Percentiles rank a stretch among this genome's conserved stretches.
These are phyloP conservation scores for Passer domesticus DNA, from an alignment of 2,113 vertebrate genomes.

Conservation along the genomic window DNA sequence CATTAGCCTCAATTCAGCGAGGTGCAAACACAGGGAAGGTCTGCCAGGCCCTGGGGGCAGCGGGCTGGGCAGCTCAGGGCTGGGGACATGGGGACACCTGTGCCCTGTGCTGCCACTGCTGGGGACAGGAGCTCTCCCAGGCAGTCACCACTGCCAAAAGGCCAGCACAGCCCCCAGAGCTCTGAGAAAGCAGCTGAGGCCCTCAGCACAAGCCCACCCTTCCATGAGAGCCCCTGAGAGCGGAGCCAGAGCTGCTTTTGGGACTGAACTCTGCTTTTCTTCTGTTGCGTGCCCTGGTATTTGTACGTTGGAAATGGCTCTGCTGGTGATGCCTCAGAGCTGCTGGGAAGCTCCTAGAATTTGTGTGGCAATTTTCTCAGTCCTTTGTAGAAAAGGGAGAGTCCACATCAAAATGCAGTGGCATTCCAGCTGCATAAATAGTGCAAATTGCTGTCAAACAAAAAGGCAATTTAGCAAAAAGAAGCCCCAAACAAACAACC, in stretches of 20 bases:
- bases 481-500: conserved; percentile 9
- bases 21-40: not conserved
- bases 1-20: not conserved
- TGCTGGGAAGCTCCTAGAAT: conserved; percentile 4
- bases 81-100: not conserved
- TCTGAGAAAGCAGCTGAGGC: not conserved
- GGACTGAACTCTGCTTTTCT: not conserved
- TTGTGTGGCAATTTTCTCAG: conserved; percentile 28
- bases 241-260: not conserved
- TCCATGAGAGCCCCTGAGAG: not conserved
- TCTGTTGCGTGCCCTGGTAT: not conserved
- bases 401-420: not conserved
- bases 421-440: conserved; percentile 38
- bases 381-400: conserved; percentile 23
- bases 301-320: conserved; percentile 16
- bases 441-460: conserved; percentile 34
- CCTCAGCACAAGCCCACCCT: rapidly evolving
- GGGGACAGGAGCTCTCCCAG: not conserved
- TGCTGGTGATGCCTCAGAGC: not conserved
- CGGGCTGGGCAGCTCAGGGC: not conserved
- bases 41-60: not conserved
- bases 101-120: rapidly evolving
- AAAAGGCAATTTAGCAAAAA: conserved; percentile 16
- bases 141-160: not conserved
- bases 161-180: not conserved